Percentiles rank a stretch among this genome's conserved stretches.
These are phyloP conservation scores for Calliopum simillimum DNA, from an alignment of 2,888 invertebrate species.

Conservation along the genomic window DNA sequence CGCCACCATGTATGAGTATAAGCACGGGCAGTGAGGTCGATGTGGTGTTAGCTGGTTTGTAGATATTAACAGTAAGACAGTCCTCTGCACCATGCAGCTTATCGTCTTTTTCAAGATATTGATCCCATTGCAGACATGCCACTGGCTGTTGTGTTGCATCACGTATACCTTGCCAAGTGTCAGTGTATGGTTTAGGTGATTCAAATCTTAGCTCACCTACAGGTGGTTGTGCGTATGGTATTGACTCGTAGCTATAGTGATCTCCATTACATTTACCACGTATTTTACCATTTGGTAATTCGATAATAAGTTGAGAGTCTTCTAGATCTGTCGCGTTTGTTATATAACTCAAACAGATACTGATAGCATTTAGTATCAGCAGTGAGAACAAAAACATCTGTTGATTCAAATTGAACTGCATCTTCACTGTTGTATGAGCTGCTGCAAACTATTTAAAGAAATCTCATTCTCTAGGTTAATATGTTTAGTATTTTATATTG, in stretches of 20 bases:
- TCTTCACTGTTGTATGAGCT: too few species aligned
- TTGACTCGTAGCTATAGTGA: slow-evolving; percentile 74
- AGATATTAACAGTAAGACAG: slow-evolving; percentile 76
- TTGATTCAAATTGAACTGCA: too few species aligned
- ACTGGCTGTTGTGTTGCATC: slow-evolving; percentile 72
- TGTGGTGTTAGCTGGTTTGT: slow-evolving; percentile 67
- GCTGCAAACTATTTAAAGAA: too few species aligned
- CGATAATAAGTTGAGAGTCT: slow-evolving; percentile 45
- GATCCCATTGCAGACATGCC: slow-evolving; percentile 74
- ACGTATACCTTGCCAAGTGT: slow-evolving; percentile 52
- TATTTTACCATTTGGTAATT: slow-evolving; percentile 54
- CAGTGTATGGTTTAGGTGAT: slow-evolving; percentile 53
- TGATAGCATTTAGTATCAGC: too few species aligned
- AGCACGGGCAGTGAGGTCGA: slow-evolving; percentile 70
- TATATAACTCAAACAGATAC: too few species aligned
- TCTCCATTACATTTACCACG: slow-evolving; percentile 54
- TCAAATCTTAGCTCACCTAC: slow-evolving; percentile 74
- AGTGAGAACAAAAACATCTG: too few species aligned
- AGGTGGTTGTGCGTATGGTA: slow-evolving; percentile 77
- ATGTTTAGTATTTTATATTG: too few species aligned
- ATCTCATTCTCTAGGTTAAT: too few species aligned
- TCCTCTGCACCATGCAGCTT: slow-evolving; percentile 73
- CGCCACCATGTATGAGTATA: slow-evolving; percentile 77
- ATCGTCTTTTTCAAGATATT: slow-evolving; percentile 58
- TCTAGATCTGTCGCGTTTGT: neutral